Conservation (phyloP, 2,113 vertebrate species). For the Alosa alosa region DNA sequence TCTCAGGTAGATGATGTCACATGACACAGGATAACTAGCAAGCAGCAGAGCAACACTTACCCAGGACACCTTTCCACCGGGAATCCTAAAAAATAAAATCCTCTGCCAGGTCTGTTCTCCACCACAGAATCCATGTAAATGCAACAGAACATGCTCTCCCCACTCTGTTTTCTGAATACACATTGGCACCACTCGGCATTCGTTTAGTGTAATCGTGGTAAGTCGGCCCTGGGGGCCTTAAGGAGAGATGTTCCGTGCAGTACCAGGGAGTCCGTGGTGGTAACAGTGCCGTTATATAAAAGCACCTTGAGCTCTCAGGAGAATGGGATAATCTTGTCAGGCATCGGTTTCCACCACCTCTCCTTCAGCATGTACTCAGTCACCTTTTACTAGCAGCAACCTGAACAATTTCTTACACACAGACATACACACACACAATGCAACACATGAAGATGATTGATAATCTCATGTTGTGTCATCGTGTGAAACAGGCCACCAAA, state of each 20-base stretch:
- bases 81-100: not conserved
- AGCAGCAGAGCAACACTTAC: not conserved
- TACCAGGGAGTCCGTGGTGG: constrained; percentile 54
- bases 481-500: not conserved
- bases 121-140: not conserved
- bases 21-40: not conserved
- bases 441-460: not conserved
- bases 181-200: not conserved
- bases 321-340: constrained; percentile 36
- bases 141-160: not conserved
- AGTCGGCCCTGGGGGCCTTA: constrained; percentile 29
- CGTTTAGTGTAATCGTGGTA: not conserved
- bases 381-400: not conserved
- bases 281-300: constrained; percentile 51
- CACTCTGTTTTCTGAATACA: not conserved
- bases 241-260: constrained; percentile 45
- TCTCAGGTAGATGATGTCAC: not conserved
- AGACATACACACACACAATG: not conserved
- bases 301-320: constrained; percentile 38
- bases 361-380: not conserved
- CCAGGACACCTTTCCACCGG: not conserved
- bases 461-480: not conserved
- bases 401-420: not conserved
- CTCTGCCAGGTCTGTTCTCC: not conserved
- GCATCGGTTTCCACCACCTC: not conserved